Conservation (phyloP, 2,888 invertebrate genomes). For the Eristalis intricaria region DNA sequence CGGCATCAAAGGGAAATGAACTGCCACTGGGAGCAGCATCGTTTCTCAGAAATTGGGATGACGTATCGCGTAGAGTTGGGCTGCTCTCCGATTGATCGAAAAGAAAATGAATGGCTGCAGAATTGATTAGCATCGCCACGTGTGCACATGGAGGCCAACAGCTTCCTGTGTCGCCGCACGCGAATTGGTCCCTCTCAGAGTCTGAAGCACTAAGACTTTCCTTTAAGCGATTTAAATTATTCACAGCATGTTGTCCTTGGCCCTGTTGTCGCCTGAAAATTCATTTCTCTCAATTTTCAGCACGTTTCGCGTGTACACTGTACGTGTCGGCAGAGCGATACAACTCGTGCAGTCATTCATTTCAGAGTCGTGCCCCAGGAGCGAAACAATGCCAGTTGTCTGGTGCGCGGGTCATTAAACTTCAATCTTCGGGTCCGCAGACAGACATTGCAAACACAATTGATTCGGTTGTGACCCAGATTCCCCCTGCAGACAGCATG, state of each 20-base stretch:
- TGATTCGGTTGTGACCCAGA: neutral
- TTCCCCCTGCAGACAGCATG: neutral
- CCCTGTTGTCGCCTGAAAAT: neutral
- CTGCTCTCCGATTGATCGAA: no score
- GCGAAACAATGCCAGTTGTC: neutral
- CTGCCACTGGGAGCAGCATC: no score
- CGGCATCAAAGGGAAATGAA: no score
- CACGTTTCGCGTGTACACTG: neutral
- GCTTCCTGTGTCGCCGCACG: no score
- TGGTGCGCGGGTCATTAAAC: neutral
- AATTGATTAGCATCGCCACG: no score
- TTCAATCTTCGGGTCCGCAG: neutral
- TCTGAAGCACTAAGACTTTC: neutral
- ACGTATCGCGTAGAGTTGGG: no score
- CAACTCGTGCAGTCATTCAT: neutral
- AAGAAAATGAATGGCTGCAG: no score
- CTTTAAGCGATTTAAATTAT: neutral
- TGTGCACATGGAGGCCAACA: no score
- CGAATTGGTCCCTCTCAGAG: neutral
- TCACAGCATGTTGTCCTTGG: neutral
- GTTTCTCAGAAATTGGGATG: no score
- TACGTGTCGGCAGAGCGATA: neutral
- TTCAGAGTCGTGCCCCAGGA: neutral
- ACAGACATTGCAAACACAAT: neutral
- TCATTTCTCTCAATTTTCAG: neutral